phyloP scores from a whole-genome alignment of 2,888 invertebrate genomes.

The Pollenia griseotomentosa region DNA sequence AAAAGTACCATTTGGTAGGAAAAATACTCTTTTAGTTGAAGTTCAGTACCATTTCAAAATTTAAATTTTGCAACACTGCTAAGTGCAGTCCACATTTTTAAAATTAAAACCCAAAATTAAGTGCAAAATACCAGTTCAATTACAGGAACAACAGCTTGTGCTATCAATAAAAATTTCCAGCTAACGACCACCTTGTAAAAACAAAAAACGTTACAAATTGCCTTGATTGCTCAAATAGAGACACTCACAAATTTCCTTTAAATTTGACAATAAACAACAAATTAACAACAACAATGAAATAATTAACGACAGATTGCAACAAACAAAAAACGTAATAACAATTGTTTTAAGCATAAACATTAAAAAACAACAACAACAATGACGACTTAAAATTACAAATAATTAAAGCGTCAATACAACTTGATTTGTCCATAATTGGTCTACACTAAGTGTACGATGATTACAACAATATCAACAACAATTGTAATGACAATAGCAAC shows the following conservation, averaged over 20 bases:
- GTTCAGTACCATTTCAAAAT: too few species aligned
- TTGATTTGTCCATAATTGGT: slow-evolving; percentile 73
- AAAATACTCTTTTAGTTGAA: too few species aligned
- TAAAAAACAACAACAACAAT: slow-evolving; percentile 5
- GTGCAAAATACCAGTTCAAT: background rate
- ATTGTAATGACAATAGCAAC: slow-evolving; percentile 42
- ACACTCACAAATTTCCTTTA: slow-evolving; percentile 44
- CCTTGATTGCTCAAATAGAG: slow-evolving; percentile 35
- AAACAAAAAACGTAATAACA: slow-evolving; percentile 42
- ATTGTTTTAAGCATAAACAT: slow-evolving; percentile 43
- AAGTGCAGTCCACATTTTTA: too few species aligned
- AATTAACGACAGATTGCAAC: slow-evolving; percentile 45
- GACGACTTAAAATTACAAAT: slow-evolving; percentile 62
- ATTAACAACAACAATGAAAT: slow-evolving; percentile 66
- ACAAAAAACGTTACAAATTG: slow-evolving; percentile 52
- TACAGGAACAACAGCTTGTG: background rate
- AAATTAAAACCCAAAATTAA: too few species aligned
- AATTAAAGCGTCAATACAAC: slow-evolving; percentile 74
- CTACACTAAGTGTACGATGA: slow-evolving; percentile 25
- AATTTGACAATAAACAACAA: slow-evolving; percentile 56
- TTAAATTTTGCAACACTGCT: too few species aligned
- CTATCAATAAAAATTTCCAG: background rate
- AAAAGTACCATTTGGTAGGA: too few species aligned
- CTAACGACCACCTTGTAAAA: slow-evolving; percentile 15
- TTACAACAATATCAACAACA: slow-evolving; percentile 31